Evolutionary conservation across 2,888 invertebrate species (phyloP).

Genomic region (Unio pictorum): DNA sequence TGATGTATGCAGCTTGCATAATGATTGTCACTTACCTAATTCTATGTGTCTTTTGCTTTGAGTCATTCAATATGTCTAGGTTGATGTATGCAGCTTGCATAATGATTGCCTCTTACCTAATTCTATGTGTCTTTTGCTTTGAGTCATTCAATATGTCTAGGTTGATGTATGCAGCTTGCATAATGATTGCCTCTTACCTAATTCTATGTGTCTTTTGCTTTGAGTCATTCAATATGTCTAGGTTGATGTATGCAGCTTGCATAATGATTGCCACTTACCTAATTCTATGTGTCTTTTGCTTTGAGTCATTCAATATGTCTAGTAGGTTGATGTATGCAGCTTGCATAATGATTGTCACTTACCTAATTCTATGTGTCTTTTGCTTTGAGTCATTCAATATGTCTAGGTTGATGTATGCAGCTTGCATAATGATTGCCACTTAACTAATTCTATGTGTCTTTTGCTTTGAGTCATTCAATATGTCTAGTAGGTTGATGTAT

Average conservation of each 20-base stretch:
- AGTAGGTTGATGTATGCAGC: slow-evolving; percentile 64
- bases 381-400: slow-evolving; percentile 54
- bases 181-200: slow-evolving; percentile 42
- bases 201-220: slow-evolving; percentile 59
- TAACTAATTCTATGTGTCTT: slow-evolving; percentile 65
- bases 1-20: slow-evolving; percentile 53
- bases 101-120: slow-evolving; percentile 48
- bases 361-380: slow-evolving; percentile 65
- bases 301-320: slow-evolving; percentile 52
- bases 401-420: slow-evolving; percentile 63
- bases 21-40: slow-evolving; percentile 49
- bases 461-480: slow-evolving; percentile 52
- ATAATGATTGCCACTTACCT: slow-evolving; percentile 41
- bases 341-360: too few relatives aligned
- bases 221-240: slow-evolving; percentile 56
- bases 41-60: slow-evolving; percentile 56
- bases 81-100: slow-evolving; percentile 55
- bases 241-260: slow-evolving; percentile 56
- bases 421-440: too few relatives aligned
- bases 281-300: slow-evolving; percentile 59
- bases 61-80: slow-evolving; percentile 56
- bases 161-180: slow-evolving; percentile 55
- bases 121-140: slow-evolving; percentile 56
- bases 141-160: slow-evolving; percentile 57
- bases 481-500: slow-evolving; percentile 57